phyloP scores from a whole-genome alignment of 2,797 vertebrate species.

The Diplodus puntazzo region DNA sequence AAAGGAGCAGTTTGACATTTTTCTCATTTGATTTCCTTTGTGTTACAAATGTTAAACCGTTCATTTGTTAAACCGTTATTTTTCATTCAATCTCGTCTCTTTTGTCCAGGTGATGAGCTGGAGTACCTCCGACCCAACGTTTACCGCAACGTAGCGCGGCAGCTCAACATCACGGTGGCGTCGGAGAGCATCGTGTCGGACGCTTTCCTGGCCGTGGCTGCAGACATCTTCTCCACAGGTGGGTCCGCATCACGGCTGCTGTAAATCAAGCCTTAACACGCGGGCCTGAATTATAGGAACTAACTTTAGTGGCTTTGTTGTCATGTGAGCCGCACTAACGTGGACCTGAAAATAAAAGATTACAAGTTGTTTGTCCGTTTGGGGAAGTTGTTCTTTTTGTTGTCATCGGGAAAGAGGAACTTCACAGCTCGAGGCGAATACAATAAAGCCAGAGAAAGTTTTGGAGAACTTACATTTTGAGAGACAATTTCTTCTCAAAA shows the following conservation, averaged over 20 bases:
- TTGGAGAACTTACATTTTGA: neutral
- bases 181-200: constrained; percentile 93
- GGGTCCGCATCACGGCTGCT: neutral
- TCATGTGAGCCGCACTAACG: constrained; percentile 1
- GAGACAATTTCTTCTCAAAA: no score
- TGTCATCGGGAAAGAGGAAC: constrained; percentile 41
- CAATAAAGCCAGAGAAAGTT: constrained; percentile 18
- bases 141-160: constrained; percentile 93
- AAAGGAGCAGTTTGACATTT: neutral
- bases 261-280: neutral
- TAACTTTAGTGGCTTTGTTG: constrained; percentile 3
- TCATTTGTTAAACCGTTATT: no score
- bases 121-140: constrained; percentile 95
- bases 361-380: constrained; percentile 14
- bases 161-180: constrained; percentile 94
- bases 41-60: no score
- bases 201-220: constrained; percentile 94
- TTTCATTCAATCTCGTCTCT: constrained; percentile 13
- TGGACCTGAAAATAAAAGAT: constrained; percentile 6
- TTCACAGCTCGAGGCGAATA: constrained; percentile 25
- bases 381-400: constrained; percentile 39
- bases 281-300: neutral
- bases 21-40: no score
- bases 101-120: constrained; percentile 91
- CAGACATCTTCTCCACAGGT: constrained; percentile 97